These are phyloP conservation scores for Rhimphoctona megacephalus DNA, from an alignment of 2,888 invertebrate genomes.

Conservation along the genomic window DNA sequence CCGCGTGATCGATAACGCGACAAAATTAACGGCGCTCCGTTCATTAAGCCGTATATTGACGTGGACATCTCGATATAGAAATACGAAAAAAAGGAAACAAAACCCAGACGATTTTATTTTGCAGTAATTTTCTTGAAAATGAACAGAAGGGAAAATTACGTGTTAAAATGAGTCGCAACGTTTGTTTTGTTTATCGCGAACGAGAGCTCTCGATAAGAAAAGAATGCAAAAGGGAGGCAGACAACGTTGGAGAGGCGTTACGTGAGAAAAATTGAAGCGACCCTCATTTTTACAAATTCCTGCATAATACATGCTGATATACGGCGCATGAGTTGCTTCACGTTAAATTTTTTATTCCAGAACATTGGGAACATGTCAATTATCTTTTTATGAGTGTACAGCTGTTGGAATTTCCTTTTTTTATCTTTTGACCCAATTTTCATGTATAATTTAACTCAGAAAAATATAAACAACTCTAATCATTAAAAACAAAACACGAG, in stretches of 20 bases:
- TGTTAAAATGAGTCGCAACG: background rate
- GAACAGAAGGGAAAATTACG: background rate
- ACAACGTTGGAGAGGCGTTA: background rate
- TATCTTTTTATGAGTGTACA: too few species aligned
- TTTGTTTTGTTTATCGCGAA: constrained; percentile 6
- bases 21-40: background rate
- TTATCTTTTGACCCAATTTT: too few species aligned
- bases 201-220: constrained; percentile 2
- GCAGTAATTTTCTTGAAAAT: background rate
- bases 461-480: too few species aligned
- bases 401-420: too few species aligned
- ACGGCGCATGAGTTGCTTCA: background rate
- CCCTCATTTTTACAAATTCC: constrained; percentile 12
- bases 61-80: background rate
- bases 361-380: too few species aligned
- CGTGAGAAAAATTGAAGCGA: constrained; percentile 45
- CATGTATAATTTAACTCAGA: too few species aligned
- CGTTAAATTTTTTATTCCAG: background rate
- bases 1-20: background rate
- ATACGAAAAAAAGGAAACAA: background rate
- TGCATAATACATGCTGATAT: background rate
- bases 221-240: background rate
- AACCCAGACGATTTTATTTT: background rate
- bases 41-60: background rate
- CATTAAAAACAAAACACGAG: too few species aligned